These are phyloP conservation scores for Megalops cyprinoides DNA, from an alignment of 2,797 vertebrate genomes.

Conservation along the genomic window DNA sequence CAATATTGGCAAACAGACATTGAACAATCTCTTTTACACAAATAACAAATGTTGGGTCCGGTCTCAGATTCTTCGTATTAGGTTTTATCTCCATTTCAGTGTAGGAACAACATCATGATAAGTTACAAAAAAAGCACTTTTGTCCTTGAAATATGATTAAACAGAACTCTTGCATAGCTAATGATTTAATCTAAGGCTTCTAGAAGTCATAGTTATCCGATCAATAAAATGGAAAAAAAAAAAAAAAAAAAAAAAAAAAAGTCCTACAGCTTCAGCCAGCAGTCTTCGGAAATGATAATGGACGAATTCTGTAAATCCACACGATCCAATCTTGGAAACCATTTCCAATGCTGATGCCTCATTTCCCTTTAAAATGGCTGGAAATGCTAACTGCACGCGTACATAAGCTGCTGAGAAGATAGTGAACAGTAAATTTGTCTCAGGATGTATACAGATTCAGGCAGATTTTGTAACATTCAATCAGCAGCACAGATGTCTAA, in stretches of 20 bases:
- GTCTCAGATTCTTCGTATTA: conserved; percentile 25
- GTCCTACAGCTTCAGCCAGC: conserved; percentile 20
- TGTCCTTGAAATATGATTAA: conserved; percentile 37
- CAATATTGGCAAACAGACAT: conserved; percentile 36
- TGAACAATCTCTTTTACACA: conserved; percentile 29
- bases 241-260: neutral
- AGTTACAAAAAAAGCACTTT: conserved; percentile 43
- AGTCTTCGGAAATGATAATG: conserved; percentile 8
- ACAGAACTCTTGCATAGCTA: conserved; percentile 78
- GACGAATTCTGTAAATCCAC: conserved; percentile 16
- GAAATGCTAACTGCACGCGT: conserved; percentile 30
- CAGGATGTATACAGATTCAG: conserved; percentile 9
- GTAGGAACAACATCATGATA: conserved; percentile 26
- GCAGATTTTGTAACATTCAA: conserved; percentile 18
- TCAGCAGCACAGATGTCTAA: conserved; percentile 19
- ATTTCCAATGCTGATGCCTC: conserved; percentile 11
- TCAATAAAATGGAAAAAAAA: conserved; percentile 28
- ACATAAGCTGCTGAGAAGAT: conserved; percentile 21
- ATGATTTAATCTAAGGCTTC: conserved; percentile 81
- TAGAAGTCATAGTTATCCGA: conserved; percentile 60
- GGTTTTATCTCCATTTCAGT: conserved; percentile 31
- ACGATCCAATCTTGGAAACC: conserved; percentile 18
- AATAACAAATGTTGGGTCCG: conserved; percentile 33
- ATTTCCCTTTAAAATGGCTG: conserved; percentile 22
- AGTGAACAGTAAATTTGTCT: conserved; percentile 21